Base-by-base conservation (phyloP, 2,797 vertebrate genomes). In the Thaleichthys pacificus region DNA sequence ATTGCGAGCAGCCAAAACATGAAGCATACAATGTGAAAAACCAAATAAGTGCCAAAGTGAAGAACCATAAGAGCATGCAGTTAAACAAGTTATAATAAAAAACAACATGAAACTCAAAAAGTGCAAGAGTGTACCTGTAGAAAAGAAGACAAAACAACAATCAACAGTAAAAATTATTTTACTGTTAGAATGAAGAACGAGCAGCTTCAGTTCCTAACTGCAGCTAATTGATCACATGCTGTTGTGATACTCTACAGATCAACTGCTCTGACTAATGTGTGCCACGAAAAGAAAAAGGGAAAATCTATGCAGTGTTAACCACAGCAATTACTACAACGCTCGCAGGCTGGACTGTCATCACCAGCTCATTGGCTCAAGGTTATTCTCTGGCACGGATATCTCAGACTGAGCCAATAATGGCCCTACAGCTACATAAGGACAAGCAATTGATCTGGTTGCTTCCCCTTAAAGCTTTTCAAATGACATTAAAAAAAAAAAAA, bases 161-260 rank as follows among this genome's bases (percentile, higher is more conserved):
- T n/a, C n/a, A n/a, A n/a, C n/a, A n/a, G n/a, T n/a, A n/a, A n/a
- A n/a, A n/a, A n/a, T n/a, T n/a, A n/a, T n/a, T n/a, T n/a, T n/a
- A n/a, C n/a, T n/a, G n/a, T n/a, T n/a, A n/a, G n/a, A n/a, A n/a
- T n/a, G n/a, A 51, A 19, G 22, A 28, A 66, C 42, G 49, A 17
- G 49, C 24, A 17, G 47, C 47, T 51, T 66, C 42, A 3, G 24
- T 15, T 42, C 12, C 17, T 42, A 35, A 24, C 64, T 51, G 42
- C 5, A 66, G 70, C 54, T 72, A 76, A 76, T 76, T 79, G 75
- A 68, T 76, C 67, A 58, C 65, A 26, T 66, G 7, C 22, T 49
- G 47, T 28, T 47, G 35, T 65, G 63, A 65, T 65, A 47, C 63
- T 42, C 63, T 42, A 14, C 63, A 15, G 63, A 42, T 5, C 35